Evolutionary conservation across 2,113 vertebrate species (phyloP), one percentile per base, ranked within the genome.

Genomic region (Myotis yumanensis): DNA sequence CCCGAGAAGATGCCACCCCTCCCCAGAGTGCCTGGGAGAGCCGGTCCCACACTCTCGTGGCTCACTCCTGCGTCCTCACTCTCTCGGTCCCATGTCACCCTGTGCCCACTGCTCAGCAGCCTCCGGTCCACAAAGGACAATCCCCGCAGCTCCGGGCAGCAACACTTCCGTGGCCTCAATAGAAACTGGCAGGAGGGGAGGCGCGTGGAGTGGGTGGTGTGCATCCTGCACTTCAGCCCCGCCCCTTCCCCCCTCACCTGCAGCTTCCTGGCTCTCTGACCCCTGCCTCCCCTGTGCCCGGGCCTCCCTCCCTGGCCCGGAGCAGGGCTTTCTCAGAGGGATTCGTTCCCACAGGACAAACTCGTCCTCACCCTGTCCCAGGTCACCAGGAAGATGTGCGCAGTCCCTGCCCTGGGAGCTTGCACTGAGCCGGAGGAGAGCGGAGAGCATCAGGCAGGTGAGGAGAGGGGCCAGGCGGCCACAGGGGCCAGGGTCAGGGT

Each of bases 61-160:
- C 62, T 92, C 25, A 25, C 0, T 20, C 30, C 76, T 15, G 14
- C 0, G 0, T 8, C 23, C 32, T n/a, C 43, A 1, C n/a, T n/a
- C 32, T 48, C 52, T 66, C 7, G 0, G 11, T 3, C 1, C 32
- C 35, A 0, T 0, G 1, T 9, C 2, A 15, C 51, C 66, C 5
- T 0, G 17, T 18, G 48, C 77, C 14, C 51, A 4, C 28, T 40
- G 30, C 10, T 43, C 77, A 23, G 51, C 20, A 12, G 20, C n/a
- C 1, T 40, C 30, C 15, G 3, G 82, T 7, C 46, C 1, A 1
- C 14, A 22, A 25, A 51, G 28, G 40, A n/a, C 17, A 37, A 25
- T 10, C 32, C 11, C 22, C 32, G 3, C 57, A 52, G n/a, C 68
- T 69, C n/a, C 8, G 8, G 5, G 37, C 14, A 11, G 30, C 48